Conservation (phyloP, 2,888 invertebrate genomes). For the Oxycera nigricornis region DNA sequence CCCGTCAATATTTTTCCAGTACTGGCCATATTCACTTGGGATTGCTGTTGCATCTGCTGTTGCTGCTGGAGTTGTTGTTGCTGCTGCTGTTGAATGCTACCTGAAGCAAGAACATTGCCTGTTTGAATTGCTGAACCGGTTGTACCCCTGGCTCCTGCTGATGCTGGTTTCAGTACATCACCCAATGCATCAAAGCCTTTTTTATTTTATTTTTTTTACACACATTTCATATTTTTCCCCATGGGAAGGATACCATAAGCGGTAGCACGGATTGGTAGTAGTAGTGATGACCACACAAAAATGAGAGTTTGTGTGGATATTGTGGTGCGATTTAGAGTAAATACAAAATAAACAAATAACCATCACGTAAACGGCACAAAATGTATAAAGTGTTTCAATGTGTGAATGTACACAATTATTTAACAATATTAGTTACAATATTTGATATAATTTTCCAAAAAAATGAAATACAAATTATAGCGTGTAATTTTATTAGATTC, state of each 20-base stretch:
- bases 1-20: conserved; percentile 84
- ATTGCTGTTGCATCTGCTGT: conserved; percentile 59
- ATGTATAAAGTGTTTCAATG: no score
- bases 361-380: conserved; percentile 34
- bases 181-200: conserved; percentile 78
- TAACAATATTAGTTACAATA: conserved; percentile 24
- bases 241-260: background rate
- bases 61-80: conserved; percentile 51
- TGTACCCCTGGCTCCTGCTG: conserved; percentile 50
- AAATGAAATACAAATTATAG: background rate
- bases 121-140: conserved; percentile 53
- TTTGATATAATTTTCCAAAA: background rate
- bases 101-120: conserved; percentile 49
- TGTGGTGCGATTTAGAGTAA: conserved; percentile 25
- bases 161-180: conserved; percentile 72
- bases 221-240: conserved; percentile 19
- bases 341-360: conserved; percentile 36
- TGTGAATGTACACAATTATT: conserved; percentile 18
- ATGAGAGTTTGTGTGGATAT: conserved; percentile 40
- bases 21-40: conserved; percentile 61
- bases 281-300: conserved; percentile 36
- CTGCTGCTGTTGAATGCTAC: conserved; percentile 52
- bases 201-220: conserved; percentile 51
- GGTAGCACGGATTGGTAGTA: conserved; percentile 40
- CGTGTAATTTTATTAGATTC: background rate